Percentiles rank a stretch among this genome's conserved stretches.
Conservation (phyloP, 2,113 vertebrate species). For the Sceloporus undulatus region DNA sequence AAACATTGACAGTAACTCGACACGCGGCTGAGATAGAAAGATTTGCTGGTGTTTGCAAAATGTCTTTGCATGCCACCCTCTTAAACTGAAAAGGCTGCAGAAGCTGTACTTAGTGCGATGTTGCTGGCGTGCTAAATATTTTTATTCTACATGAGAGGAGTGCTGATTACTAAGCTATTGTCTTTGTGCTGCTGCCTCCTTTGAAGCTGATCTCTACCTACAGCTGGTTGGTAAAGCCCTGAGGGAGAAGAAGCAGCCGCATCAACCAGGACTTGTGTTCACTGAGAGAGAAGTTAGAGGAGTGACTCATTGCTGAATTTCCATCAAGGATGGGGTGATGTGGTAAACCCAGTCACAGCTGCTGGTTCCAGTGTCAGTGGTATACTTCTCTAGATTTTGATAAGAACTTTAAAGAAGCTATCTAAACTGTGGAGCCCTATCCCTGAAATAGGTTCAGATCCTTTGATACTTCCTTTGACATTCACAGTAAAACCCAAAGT, state of each 20-base stretch:
- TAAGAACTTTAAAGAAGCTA: no score
- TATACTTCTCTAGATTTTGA: no score
- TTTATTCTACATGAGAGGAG: neutral
- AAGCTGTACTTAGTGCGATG: neutral
- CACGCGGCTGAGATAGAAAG: neutral
- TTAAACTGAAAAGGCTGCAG: neutral
- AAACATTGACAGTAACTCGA: neutral
- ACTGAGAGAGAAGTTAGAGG: neutral
- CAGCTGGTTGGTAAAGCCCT: slow-evolving; percentile 1
- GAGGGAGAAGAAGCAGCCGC: neutral
- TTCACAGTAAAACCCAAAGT: no score
- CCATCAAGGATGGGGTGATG: neutral
- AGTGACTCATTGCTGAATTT: neutral
- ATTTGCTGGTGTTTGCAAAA: neutral
- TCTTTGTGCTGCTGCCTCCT: neutral
- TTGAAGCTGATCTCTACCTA: slow-evolving; percentile 19
- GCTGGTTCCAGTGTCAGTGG: neutral
- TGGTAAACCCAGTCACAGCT: neutral
- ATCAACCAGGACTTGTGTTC: neutral
- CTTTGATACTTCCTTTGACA: no score
- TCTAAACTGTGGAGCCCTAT: no score
- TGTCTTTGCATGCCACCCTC: neutral
- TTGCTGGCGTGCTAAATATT: neutral
- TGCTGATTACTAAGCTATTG: neutral
- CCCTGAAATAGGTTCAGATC: no score